A percentile compares a stretch with the other conserved stretches of the same genome.
Evolutionary conservation across 1,140 invertebrate genomes (phyloP).

Genomic region (Phocides pigmalion): DNA sequence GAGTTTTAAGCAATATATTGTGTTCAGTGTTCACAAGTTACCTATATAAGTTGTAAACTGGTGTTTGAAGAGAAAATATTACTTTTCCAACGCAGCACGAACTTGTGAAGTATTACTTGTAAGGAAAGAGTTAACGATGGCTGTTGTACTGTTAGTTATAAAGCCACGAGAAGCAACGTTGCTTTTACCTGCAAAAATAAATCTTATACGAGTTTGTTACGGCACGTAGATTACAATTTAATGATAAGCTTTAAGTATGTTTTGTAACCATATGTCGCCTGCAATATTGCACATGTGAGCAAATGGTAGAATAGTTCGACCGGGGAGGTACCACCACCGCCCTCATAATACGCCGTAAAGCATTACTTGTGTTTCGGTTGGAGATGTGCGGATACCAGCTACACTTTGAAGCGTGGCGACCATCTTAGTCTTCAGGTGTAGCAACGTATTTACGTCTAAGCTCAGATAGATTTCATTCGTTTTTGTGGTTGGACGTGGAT

Average conservation of each 20-base stretch:
- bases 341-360: no score
- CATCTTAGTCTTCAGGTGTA: no score
- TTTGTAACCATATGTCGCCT: background rate
- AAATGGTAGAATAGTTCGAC: no score
- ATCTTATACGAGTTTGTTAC: background rate
- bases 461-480: no score
- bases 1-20: background rate
- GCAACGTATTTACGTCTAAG: no score
- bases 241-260: background rate
- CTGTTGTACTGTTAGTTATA: constrained; percentile 3
- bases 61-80: constrained; percentile 15
- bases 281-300: background rate
- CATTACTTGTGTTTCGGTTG: no score
- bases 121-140: constrained; percentile 13
- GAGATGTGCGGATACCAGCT: no score
- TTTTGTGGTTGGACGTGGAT: no score
- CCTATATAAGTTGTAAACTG: background rate
- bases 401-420: no score
- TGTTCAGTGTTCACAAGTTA: background rate
- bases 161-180: background rate
- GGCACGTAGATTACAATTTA: background rate
- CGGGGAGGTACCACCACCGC: no score
- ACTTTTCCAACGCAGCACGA: background rate
- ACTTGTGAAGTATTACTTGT: constrained; percentile 6
- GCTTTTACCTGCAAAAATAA: constrained; percentile 16